Evolutionary conservation across 2,113 vertebrate genomes (phyloP), one percentile per base, ranked within the genome.

Genomic region (Cryptotis parvus): DNA sequence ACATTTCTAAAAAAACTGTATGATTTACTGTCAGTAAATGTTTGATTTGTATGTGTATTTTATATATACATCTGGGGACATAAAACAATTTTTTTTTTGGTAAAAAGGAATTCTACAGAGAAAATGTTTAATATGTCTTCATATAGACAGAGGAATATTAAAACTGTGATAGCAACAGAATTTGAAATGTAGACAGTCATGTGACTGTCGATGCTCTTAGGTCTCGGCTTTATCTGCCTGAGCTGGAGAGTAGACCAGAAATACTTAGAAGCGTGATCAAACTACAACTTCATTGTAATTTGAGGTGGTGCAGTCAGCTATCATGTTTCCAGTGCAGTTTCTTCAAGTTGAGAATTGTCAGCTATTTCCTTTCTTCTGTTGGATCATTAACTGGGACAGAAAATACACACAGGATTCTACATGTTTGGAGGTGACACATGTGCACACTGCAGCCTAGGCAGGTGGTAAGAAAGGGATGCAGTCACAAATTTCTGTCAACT

Each of bases 311-410:
- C 33, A 18, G 12, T 24, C 18, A 49, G 15, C 39, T 52, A 33
- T 41, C 39, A 61, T 49, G 33, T 66, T 93, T 66, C 39, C 15
- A 14, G 9, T 9, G 20, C 37, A 26, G 9, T 66, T 22, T 1
- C 49, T 87, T 72, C 39, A 73, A 29, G 26, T 31, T 1, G 1
- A 2, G 6, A 33, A 35, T 27, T 49, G 6, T 65, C 39, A 29
- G 1, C 8, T 14, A 9, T 52, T 84, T 87, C 81, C 70, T 77
- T 77, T 69, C 43, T 90, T 91, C 41, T 85, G 65, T 63, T 63
- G 11, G 9, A 27, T 72, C 69, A 49, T 61, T 55, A 76, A 10
- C 84, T 9, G 24, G 27, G 24, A 39, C 24, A 66, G 4, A 33
- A 26, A 33, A 52, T 81, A 33, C 3, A 11, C 9, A 81, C 0